Evolutionary conservation across 23 tunicate genomes (phyloP), one percentile per base, ranked within the genome.

Genomic region (Ascidia mentula): DNA sequence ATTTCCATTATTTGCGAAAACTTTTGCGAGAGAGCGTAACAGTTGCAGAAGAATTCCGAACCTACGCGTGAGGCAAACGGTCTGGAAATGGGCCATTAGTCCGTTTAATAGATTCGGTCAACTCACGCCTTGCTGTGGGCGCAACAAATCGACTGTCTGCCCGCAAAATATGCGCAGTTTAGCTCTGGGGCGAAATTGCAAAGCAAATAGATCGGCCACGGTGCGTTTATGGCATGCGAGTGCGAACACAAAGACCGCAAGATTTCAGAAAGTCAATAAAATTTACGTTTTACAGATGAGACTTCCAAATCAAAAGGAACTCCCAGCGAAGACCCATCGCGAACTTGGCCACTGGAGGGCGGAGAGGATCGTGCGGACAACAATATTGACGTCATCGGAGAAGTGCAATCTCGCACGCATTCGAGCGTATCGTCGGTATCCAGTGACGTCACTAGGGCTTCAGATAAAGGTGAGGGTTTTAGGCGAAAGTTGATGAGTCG

Each of bases 21-120:
- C n/a, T n/a, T n/a, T n/a, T n/a, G n/a, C n/a, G n/a, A n/a, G n/a
- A n/a, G n/a, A n/a, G n/a, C n/a, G n/a, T n/a, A n/a, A n/a, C n/a
- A n/a, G n/a, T n/a, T n/a, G n/a, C n/a, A n/a, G n/a, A n/a, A n/a
- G n/a, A n/a, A n/a, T n/a, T n/a, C n/a, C n/a, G n/a, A n/a, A n/a
- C n/a, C n/a, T n/a, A n/a, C n/a, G n/a, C n/a, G n/a, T n/a, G n/a
- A n/a, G n/a, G n/a, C n/a, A n/a, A n/a, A n/a, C n/a, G 22, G 65
- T 26, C 24, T 6, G 65, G 65, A 53, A 53, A 53, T 53, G 65
- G 65, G 65, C 65, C 65, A 53, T 53, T 53, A 53, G 65, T 53
- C 65, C 65, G 65, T 53, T 53, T 53, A 53, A 53, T 53, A 53
- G 65, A 28, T 9, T 53, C 65, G 22, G 65, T 53, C 65, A 53